phyloP scores from a whole-genome alignment of 2,797 vertebrate species.

The Phylloscopus collybita region DNA sequence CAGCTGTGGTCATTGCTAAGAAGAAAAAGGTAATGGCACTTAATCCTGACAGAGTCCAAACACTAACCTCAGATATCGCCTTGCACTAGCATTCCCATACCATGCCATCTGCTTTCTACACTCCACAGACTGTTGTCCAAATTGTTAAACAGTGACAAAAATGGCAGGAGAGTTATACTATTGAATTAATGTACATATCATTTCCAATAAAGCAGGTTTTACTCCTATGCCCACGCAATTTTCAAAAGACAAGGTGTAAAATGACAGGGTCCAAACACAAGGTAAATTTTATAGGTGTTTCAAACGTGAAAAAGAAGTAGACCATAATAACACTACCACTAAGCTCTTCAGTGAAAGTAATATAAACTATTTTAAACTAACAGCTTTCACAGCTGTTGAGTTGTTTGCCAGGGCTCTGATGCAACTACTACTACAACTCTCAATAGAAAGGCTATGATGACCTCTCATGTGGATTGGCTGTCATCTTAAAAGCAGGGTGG shows the following conservation, averaged over 20 bases:
- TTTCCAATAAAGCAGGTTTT: background rate
- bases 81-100: background rate
- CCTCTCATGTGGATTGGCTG: background rate
- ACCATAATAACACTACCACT: background rate
- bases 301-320: background rate
- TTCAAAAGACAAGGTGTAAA: background rate
- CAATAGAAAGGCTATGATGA: background rate
- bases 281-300: background rate
- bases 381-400: conserved; percentile 9
- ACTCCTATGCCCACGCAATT: background rate
- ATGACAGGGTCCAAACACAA: background rate
- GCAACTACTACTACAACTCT: background rate
- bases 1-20: background rate
- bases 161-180: background rate
- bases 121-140: background rate
- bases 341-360: conserved; percentile 2
- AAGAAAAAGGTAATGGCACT: background rate
- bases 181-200: background rate
- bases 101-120: background rate
- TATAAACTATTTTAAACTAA: conserved; percentile 16
- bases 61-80: background rate
- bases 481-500: background rate
- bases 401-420: background rate
- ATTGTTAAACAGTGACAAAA: background rate
- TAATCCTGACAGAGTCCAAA: background rate